Conservation (phyloP, 2,797 vertebrate species). For the Hyperoplus immaculatus region DNA sequence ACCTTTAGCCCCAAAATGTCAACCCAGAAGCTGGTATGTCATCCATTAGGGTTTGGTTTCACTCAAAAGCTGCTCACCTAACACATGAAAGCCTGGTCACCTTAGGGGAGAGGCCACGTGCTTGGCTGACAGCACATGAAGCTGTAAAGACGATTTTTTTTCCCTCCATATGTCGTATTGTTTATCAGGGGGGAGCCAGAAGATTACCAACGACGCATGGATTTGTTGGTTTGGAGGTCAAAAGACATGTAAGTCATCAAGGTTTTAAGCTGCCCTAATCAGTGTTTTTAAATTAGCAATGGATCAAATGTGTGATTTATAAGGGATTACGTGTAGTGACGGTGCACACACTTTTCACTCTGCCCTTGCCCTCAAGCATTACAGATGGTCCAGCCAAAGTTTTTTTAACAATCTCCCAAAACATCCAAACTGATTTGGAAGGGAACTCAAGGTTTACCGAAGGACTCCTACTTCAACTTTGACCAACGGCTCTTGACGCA, state of each 20-base stretch:
- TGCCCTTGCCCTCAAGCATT: background rate
- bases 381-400: background rate
- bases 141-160: background rate
- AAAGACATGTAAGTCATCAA: background rate
- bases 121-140: slow-evolving; percentile 40
- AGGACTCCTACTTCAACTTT: background rate
- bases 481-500: background rate
- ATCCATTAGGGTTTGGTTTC: slow-evolving; percentile 63
- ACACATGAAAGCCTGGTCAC: slow-evolving; percentile 44
- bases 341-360: background rate
- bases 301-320: background rate
- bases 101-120: slow-evolving; percentile 37
- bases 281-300: background rate
- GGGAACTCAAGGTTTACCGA: background rate
- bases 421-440: background rate
- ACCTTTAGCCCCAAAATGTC: slow-evolving; percentile 52
- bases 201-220: background rate
- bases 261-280: slow-evolving; percentile 13
- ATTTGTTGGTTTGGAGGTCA: slow-evolving; percentile 27
- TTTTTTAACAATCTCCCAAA: background rate
- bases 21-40: slow-evolving; percentile 49
- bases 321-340: too few species aligned
- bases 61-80: slow-evolving; percentile 26
- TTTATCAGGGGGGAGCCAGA: slow-evolving; percentile 9
- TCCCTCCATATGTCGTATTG: slow-evolving; percentile 12